phyloP scores from a whole-genome alignment of 2,797 vertebrate species.

The Tokudaia muenninki region DNA sequence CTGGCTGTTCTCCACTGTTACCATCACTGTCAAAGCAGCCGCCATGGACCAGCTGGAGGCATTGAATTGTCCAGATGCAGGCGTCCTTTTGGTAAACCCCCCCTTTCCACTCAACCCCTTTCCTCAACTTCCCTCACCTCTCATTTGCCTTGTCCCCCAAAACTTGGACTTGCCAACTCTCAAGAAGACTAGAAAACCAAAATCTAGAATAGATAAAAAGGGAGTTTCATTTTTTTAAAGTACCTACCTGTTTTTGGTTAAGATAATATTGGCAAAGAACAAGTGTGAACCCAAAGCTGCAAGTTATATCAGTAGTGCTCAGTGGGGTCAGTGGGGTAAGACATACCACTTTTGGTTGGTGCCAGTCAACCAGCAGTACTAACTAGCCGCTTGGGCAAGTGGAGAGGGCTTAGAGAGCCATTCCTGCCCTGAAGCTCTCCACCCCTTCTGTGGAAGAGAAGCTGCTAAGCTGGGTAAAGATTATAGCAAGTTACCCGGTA shows the following conservation, averaged over 20 bases:
- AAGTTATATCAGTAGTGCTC: neutral
- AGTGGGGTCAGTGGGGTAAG: neutral
- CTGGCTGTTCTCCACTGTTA: neutral
- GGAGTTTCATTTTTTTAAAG: conserved; percentile 40
- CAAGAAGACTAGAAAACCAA: neutral
- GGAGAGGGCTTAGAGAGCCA: neutral
- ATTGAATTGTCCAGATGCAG: neutral
- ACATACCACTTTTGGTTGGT: neutral
- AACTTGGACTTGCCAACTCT: conserved; percentile 8
- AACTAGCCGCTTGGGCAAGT: neutral
- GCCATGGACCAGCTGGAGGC: neutral
- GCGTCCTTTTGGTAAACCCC: neutral
- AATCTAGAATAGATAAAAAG: neutral
- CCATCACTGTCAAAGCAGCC: neutral
- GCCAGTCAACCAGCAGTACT: neutral
- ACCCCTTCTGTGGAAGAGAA: neutral
- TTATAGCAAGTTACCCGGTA: neutral
- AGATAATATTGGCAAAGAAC: neutral
- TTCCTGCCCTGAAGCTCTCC: neutral
- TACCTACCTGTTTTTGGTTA: neutral
- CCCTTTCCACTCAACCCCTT: neutral
- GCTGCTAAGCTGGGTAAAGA: neutral
- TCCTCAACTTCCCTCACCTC: neutral
- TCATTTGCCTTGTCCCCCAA: neutral
- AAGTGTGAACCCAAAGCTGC: neutral